Evolutionary conservation across 1,140 invertebrate genomes (phyloP).

Genomic region (Xylocopa sonorina): DNA sequence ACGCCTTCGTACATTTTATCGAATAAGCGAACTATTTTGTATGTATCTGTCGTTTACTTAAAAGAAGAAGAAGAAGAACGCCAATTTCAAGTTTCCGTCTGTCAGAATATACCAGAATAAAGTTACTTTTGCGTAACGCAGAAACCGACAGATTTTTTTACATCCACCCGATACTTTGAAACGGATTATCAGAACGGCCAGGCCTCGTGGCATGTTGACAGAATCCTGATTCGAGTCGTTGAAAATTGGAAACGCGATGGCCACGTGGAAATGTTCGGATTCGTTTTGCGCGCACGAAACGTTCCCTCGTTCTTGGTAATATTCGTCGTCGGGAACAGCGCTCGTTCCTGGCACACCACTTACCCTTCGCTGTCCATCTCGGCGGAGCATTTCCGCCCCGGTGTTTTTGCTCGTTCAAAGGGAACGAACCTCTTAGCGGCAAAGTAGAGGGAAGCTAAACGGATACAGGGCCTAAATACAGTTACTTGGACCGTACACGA

Average conservation of each 20-base stretch:
- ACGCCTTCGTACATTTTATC: neutral
- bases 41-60: too few species aligned
- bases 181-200: neutral
- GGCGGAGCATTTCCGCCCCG: constrained; percentile 46
- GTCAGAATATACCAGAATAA: too few species aligned
- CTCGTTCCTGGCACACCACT: constrained; percentile 40
- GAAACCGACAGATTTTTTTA: too few species aligned
- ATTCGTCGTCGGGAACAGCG: constrained; percentile 15
- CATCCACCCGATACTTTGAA: too few species aligned
- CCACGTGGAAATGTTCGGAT: neutral
- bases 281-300: neutral
- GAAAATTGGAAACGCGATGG: neutral
- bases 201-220: neutral
- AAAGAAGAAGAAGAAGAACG: too few species aligned
- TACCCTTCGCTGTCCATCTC: constrained; percentile 46
- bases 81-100: too few species aligned
- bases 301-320: neutral
- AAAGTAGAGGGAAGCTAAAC: constrained; percentile 45
- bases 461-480: constrained; percentile 48
- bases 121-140: too few species aligned
- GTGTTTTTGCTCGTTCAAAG: constrained; percentile 55
- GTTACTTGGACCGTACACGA: constrained; percentile 1
- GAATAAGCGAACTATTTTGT: neutral
- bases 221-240: constrained; percentile 14
- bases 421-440: constrained; percentile 49